These are phyloP conservation scores for Trachymyrmex cornetzi DNA, from an alignment of 1,140 invertebrate genomes.

Conservation along the genomic window DNA sequence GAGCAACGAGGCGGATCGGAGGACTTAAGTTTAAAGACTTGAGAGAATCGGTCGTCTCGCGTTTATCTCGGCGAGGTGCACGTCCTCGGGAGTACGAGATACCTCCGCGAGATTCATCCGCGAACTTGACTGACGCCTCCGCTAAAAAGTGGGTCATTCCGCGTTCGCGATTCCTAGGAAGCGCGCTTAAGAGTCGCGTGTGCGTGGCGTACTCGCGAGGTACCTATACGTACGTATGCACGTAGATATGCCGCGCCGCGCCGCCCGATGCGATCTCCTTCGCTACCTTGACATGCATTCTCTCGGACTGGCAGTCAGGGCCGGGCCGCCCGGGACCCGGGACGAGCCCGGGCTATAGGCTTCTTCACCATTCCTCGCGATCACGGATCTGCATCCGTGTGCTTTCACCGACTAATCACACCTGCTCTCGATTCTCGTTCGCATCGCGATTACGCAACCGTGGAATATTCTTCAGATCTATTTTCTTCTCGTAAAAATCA, in stretches of 20 bases:
- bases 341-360: conserved; percentile 63
- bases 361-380: too few relatives aligned
- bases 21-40: not conserved
- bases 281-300: conserved; percentile 84
- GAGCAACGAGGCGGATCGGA: not conserved
- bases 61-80: not conserved
- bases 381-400: not conserved
- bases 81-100: not conserved
- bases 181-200: not conserved
- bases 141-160: conserved; percentile 41
- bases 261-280: conserved; percentile 67
- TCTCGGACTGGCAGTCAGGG: conserved; percentile 75
- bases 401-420: conserved; percentile 17
- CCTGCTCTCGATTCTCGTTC: not conserved
- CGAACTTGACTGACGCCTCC: conserved; percentile 10
- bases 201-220: not conserved
- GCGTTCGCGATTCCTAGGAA: not conserved
- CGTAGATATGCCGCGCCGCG: not conserved
- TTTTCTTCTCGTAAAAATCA: not conserved
- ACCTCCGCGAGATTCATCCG: not conserved
- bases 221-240: not conserved
- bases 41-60: not conserved
- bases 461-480: not conserved
- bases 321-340: conserved; percentile 67
- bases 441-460: conserved; percentile 17